These are phyloP conservation scores for Myotis myotis DNA, from an alignment of 2,797 vertebrate species.

Conservation along the genomic window DNA sequence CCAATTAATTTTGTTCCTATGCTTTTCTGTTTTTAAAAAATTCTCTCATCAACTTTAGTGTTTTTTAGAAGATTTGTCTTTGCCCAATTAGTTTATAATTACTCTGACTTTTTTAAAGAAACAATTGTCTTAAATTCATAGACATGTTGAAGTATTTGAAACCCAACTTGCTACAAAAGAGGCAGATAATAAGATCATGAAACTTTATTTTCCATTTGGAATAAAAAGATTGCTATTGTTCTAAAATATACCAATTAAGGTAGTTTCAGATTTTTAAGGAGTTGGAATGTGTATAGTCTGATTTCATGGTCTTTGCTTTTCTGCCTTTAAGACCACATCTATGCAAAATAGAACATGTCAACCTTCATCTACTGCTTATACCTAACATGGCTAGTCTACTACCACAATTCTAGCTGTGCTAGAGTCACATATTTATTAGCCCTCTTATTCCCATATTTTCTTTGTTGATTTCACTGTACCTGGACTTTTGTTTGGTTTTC, in stretches of 20 bases:
- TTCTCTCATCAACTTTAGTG: neutral
- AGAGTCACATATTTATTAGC: neutral
- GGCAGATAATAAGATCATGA: slow-evolving; percentile 43
- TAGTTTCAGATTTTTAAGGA: slow-evolving; percentile 42
- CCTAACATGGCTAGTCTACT: neutral
- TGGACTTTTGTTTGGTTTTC: neutral
- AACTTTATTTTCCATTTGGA: slow-evolving; percentile 50
- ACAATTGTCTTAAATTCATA: neutral
- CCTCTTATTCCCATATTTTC: neutral
- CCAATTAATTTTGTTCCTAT: slow-evolving; percentile 24
- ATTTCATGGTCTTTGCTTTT: slow-evolving; percentile 41
- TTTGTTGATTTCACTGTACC: neutral
- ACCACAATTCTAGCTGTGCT: neutral
- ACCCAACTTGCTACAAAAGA: slow-evolving; percentile 26
- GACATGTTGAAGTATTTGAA: slow-evolving; percentile 50
- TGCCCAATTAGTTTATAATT: slow-evolving; percentile 57
- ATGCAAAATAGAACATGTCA: neutral
- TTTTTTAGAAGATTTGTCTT: slow-evolving; percentile 40
- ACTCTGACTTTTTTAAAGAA: neutral
- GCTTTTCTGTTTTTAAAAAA: neutral
- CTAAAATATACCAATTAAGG: slow-evolving; percentile 62
- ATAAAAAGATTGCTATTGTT: slow-evolving; percentile 34
- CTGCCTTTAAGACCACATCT: neutral
- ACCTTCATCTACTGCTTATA: neutral
- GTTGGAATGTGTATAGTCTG: slow-evolving; percentile 27